Conservation (phyloP, 1,140 invertebrate species). For the Drosophila dunni region DNA sequence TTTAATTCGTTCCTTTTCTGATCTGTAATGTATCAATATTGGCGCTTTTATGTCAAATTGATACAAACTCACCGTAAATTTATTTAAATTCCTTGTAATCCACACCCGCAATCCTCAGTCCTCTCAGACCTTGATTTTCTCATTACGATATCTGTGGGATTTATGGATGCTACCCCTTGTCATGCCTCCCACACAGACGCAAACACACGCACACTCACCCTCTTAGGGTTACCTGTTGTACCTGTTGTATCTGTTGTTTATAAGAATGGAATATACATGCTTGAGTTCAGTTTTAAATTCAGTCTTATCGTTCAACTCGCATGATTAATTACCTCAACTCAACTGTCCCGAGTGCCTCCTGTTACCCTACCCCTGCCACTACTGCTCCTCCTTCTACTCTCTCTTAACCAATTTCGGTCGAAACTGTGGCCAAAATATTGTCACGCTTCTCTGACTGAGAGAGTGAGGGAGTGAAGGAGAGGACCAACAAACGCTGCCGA, state of each 20-base stretch:
- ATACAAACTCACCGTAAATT: conserved; percentile 48
- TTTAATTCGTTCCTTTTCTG: conserved; percentile 1
- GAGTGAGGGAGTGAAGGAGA: conserved; percentile 5
- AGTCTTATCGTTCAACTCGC: conserved; percentile 49
- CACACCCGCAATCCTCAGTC: conserved; percentile 31
- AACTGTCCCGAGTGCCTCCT: conserved; percentile 31
- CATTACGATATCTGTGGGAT: conserved; percentile 60
- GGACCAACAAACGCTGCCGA: conserved; percentile 36
- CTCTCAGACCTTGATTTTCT: conserved; percentile 53
- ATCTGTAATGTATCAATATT: conserved; percentile 70
- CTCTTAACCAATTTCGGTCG: conserved; percentile 44
- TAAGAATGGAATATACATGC: conserved; percentile 13
- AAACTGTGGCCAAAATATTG: conserved; percentile 80
- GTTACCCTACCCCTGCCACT: background rate
- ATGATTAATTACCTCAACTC: conserved; percentile 49
- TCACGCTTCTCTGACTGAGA: conserved; percentile 56
- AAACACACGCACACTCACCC: conserved; percentile 16
- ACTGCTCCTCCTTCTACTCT: background rate
- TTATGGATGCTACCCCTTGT: conserved; percentile 53
- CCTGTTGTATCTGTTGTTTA: conserved; percentile 39
- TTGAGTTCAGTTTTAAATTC: conserved; percentile 22
- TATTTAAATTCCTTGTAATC: conserved; percentile 68
- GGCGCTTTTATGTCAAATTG: conserved; percentile 68
- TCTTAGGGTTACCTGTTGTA: conserved; percentile 47
- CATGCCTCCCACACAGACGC: background rate